These are phyloP conservation scores for Lepisosteus osseus DNA, from an alignment of 2,113 vertebrate genomes.

Conservation along the genomic window DNA sequence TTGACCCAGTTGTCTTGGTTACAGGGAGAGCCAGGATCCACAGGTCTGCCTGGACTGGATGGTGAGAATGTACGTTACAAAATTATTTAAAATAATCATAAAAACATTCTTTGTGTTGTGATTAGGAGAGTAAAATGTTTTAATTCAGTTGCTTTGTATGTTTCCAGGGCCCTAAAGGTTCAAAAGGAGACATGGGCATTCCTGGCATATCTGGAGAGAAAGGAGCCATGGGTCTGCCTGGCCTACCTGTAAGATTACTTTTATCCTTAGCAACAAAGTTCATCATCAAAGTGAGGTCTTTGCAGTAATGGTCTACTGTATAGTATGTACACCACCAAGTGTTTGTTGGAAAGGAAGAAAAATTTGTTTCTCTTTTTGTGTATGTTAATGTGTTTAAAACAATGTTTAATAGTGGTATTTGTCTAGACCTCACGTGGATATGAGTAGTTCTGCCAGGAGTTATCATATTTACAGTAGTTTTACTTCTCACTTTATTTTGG, in stretches of 20 bases:
- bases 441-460: too few species aligned
- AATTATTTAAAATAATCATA: background rate
- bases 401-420: too few species aligned
- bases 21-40: conserved; percentile 86
- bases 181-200: conserved; percentile 89
- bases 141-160: background rate
- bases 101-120: background rate
- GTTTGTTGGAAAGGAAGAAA: too few species aligned
- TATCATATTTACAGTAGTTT: too few species aligned
- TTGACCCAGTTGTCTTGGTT: conserved; percentile 12
- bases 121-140: background rate
- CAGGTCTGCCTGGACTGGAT: conserved; percentile 82
- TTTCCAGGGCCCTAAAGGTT: conserved; percentile 87
- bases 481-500: too few species aligned
- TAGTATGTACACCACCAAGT: too few species aligned
- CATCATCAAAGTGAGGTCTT: too few species aligned
- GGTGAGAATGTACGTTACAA: conserved; percentile 82
- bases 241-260: conserved; percentile 79
- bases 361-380: too few species aligned
- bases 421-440: too few species aligned
- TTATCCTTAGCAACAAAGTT: too few species aligned
- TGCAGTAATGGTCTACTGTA: too few species aligned
- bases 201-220: conserved; percentile 86
- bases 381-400: too few species aligned
- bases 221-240: conserved; percentile 85